These are phyloP conservation scores for Argyra leucocephala DNA, from an alignment of 2,888 invertebrate species.

Conservation along the genomic window DNA sequence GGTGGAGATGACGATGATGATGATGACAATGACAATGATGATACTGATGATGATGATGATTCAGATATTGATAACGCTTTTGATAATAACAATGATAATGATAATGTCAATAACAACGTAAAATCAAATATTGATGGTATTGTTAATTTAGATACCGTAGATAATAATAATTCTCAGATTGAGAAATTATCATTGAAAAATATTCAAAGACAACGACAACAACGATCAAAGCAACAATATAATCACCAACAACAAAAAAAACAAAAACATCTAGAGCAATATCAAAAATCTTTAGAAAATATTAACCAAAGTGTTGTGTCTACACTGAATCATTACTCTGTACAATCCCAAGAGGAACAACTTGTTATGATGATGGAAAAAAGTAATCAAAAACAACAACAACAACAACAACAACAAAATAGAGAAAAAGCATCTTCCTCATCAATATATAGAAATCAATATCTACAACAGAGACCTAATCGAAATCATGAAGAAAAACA, in stretches of 20 bases:
- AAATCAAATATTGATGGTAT: background rate
- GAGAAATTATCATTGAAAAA: background rate
- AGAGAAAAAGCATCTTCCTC: too few relatives aligned
- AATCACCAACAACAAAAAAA: too few relatives aligned
- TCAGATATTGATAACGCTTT: too few relatives aligned
- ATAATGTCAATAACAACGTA: background rate
- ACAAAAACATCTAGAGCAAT: too few relatives aligned
- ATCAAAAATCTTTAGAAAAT: background rate
- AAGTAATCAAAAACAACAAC: background rate
- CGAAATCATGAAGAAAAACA: too few relatives aligned
- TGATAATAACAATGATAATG: background rate
- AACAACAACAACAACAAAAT: background rate
- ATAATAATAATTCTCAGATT: background rate
- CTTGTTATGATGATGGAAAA: background rate
- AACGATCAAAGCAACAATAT: background rate
- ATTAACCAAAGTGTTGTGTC: constrained; percentile 1
- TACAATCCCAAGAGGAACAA: background rate
- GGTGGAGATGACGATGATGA: background rate
- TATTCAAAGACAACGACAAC: background rate
- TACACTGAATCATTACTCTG: background rate
- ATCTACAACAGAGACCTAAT: too few relatives aligned
- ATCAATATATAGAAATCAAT: too few relatives aligned
- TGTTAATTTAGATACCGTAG: background rate
- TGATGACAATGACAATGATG: background rate
- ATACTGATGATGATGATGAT: background rate